Evolutionary conservation across 2,113 vertebrate genomes (phyloP).

Genomic region (Eulemur rufifrons): DNA sequence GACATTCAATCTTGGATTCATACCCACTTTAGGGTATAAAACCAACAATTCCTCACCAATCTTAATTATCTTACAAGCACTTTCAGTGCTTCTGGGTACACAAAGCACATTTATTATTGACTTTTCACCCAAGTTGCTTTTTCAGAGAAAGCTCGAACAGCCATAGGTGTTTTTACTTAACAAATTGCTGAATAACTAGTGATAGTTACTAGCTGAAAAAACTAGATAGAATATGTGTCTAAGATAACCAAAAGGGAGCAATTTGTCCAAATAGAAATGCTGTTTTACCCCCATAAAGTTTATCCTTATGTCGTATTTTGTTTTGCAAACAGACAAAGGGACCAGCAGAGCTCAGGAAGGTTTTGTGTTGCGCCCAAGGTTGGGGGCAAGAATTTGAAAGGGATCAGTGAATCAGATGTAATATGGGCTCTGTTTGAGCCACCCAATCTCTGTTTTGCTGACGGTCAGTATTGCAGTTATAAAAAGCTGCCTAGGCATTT

Average conservation of each 20-base stretch:
- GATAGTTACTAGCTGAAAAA: background rate
- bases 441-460: conserved; percentile 93
- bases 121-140: conserved; percentile 69
- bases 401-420: conserved; percentile 94
- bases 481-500: conserved; percentile 87
- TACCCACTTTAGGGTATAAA: conserved; percentile 62
- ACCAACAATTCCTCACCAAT: background rate
- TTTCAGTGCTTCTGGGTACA: conserved; percentile 44
- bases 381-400: conserved; percentile 88
- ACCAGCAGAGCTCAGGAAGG: conserved; percentile 84
- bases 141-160: conserved; percentile 19
- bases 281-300: conserved; percentile 70
- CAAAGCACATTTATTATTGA: conserved; percentile 73
- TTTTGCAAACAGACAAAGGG: conserved; percentile 87
- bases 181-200: conserved; percentile 46
- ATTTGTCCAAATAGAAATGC: conserved; percentile 58
- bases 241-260: conserved; percentile 68
- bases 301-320: conserved; percentile 82
- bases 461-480: conserved; percentile 85
- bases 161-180: conserved; percentile 46
- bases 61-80: conserved; percentile 69
- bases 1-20: conserved; percentile 75
- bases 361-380: conserved; percentile 87
- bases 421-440: conserved; percentile 91
- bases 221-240: conserved; percentile 18